Base-by-base conservation (phyloP, 2,888 invertebrate species). In the Rhamphomyia laevipes region DNA sequence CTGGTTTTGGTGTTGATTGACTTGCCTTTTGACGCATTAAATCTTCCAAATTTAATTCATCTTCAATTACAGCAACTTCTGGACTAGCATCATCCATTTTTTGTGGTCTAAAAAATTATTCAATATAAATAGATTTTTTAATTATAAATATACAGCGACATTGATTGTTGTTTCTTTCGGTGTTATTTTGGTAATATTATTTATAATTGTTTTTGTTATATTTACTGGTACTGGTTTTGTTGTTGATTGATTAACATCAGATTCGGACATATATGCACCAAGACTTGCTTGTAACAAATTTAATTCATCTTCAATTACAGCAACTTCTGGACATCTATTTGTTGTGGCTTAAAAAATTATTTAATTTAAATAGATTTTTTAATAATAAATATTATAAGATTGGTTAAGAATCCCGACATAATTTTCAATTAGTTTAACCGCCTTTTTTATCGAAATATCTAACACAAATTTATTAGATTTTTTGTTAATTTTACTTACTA, bases 11-110 rank as follows among this genome's bases (percentile, higher is more conserved):
- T 27, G 23, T 27, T 27, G 23, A 27, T 27, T 27, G 23, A 27
- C 9, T 60, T 61, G 87, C 89, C 71, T 91, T 91, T 65, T 91
- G 90, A 60, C 82, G 83, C 89, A 91, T 91, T 50, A 91, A 71
- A 56, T 91, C 91, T 62, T 91, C 91, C 27, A 91, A 70, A 64
- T 91, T 89, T 58, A 90, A 80, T 59, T 89, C 89, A 56, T 89
- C 89, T 64, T 89, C 89, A 50, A 86, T 83, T 50, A 85, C 77
- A 10, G 78, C 77, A 50, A 87, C 77, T 57, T 85, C 85, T 30
- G 84, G 82, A 62, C 82, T 83, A 15, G 77, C 80, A 57, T 78
- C 80, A 62, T 83, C 82, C 58, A 77, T 77, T 53, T 63, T 60
- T 42, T 73, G 72, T 45, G 77, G 76, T 46, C 53, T 55, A 35